These are phyloP conservation scores for Monopterus albus DNA, from an alignment of 2,113 vertebrate genomes.

Conservation along the genomic window DNA sequence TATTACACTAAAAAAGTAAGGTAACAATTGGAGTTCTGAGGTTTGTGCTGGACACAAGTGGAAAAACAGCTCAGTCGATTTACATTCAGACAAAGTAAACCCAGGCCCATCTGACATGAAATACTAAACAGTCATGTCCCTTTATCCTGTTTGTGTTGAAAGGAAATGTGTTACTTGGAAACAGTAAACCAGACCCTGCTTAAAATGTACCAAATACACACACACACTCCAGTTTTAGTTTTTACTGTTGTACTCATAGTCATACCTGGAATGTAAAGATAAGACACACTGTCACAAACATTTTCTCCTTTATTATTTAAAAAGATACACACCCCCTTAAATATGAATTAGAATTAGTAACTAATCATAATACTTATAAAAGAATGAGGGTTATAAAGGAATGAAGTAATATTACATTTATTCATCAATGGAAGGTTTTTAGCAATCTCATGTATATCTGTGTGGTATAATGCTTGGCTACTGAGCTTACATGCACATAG, in stretches of 20 bases:
- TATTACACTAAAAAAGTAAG: neutral
- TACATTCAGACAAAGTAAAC: slow-evolving; percentile 33
- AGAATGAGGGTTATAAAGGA: no score
- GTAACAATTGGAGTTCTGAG: neutral
- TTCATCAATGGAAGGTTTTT: no score
- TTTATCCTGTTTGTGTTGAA: neutral
- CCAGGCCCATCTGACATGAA: slow-evolving; percentile 13
- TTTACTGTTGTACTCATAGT: neutral
- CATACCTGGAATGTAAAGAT: neutral
- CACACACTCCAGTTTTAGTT: neutral
- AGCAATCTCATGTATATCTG: no score
- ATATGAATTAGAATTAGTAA: no score
- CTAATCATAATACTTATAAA: no score
- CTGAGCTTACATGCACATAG: no score
- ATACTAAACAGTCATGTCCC: slow-evolving; percentile 25
- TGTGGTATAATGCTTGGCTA: no score
- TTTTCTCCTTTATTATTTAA: no score
- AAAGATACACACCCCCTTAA: no score
- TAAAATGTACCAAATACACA: no score
- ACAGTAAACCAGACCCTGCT: neutral
- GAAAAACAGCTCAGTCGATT: slow-evolving; percentile 1
- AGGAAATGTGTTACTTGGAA: slow-evolving; percentile 1
- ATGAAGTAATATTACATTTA: no score
- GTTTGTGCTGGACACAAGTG: neutral
- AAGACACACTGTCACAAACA: no score